Conservation (phyloP, 2,797 vertebrate species). For the Coranthus polyacanthus region DNA sequence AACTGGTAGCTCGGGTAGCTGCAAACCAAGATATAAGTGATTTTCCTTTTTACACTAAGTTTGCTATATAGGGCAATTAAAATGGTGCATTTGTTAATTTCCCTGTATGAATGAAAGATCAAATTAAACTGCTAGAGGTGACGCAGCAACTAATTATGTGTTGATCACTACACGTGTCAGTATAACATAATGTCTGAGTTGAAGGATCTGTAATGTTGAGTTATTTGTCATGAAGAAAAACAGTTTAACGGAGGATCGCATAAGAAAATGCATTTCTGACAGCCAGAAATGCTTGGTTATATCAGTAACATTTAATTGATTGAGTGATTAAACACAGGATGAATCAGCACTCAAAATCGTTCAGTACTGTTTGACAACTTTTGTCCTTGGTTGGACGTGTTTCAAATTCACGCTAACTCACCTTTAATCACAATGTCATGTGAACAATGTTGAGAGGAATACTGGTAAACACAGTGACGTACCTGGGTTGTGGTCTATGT, state of each 20-base stretch:
- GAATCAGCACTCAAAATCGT: no score
- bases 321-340: no score
- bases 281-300: not conserved
- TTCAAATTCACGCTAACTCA: no score
- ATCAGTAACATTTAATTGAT: no score
- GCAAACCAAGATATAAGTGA: not conserved
- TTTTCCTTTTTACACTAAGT: not conserved
- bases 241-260: conserved; percentile 4
- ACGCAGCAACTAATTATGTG: conserved; percentile 5
- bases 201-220: no score
- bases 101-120: not conserved
- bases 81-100: not conserved
- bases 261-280: conserved; percentile 9
- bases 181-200: conserved; percentile 6
- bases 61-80: not conserved
- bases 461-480: not conserved
- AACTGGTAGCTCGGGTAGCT: not conserved
- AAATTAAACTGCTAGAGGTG: not conserved
- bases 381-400: no score
- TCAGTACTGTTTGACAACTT: no score
- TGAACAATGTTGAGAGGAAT: not conserved
- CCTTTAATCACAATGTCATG: no score
- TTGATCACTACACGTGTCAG: not conserved
- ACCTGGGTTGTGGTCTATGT: conserved; percentile 98
- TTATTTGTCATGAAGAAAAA: conserved; percentile 1